Evolutionary conservation across 1,140 invertebrate species (phyloP).

Genomic region (Lordiphosa collinella): DNA sequence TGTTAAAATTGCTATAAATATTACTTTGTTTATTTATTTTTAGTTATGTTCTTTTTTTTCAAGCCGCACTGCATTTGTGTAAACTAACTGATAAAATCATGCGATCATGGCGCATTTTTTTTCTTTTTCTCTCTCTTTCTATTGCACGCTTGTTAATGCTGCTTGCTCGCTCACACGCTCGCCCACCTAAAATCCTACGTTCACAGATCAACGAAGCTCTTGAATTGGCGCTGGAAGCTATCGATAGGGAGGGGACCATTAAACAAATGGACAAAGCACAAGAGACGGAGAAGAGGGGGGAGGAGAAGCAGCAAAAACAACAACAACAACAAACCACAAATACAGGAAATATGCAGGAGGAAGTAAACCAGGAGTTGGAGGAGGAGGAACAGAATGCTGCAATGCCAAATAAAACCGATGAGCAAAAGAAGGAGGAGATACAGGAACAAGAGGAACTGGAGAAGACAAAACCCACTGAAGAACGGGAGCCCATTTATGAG

Average conservation of each 20-base stretch:
- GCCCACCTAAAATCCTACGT: constrained; percentile 18
- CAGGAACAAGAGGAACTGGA: constrained; percentile 15
- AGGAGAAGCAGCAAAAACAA: constrained; percentile 15
- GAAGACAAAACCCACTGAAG: constrained; percentile 16
- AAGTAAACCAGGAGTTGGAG: constrained; percentile 1
- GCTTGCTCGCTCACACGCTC: constrained; percentile 42
- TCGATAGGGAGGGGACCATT: constrained; percentile 80
- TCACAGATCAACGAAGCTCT: constrained; percentile 82
- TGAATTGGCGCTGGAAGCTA: constrained; percentile 82
- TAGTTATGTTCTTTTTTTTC: constrained; percentile 23
- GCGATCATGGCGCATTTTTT: constrained; percentile 56
- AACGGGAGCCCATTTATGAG: constrained; percentile 75
- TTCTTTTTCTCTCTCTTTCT: constrained; percentile 30
- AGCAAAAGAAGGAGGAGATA: constrained; percentile 41
- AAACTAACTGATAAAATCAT: constrained; percentile 62
- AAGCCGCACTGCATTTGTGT: constrained; percentile 33
- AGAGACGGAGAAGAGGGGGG: constrained; percentile 12
- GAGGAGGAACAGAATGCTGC: constrained; percentile 7
- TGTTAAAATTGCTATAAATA: neutral
- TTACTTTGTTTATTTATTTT: constrained; percentile 22
- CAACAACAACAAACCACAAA: constrained; percentile 14
- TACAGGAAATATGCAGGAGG: constrained; percentile 6
- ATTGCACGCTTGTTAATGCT: constrained; percentile 41
- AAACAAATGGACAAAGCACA: constrained; percentile 36
- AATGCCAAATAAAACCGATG: constrained; percentile 72